Evolutionary conservation across 2,113 vertebrate genomes (phyloP), one percentile per base, ranked within the genome.

Genomic region (Acanthochromis polyacanthus): DNA sequence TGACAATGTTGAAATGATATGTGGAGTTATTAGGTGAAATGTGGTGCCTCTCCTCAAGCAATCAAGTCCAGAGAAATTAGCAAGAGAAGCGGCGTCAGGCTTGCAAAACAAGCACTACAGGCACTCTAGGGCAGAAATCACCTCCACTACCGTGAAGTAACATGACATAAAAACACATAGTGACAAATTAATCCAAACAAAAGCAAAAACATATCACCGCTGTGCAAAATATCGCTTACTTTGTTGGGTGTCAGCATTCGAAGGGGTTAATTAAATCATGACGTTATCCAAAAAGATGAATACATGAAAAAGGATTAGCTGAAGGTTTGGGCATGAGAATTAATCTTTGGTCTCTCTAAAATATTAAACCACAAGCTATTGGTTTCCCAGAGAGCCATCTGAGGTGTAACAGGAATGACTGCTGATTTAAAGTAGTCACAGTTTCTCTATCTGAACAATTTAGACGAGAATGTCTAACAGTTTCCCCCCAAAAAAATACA

Each of bases 121-220:
- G 93, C 94, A 95, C 93, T 93, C 88, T 91, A 92, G 16, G 92
- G 87, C 89, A 58, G 87, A 62, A 82, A 70, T 51, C 62, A 64
- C 59, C 45, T 81, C 25, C 61, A 20, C 8, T 53, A 56, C 59
- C 4, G 10, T 25, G 10, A 45, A 28, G 57, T 43, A 46, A 75
- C 11, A 22, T 10, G 16, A 81, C 55, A 23, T 19, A 2, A 48
- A 72, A 22, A 66, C 6, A 63, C 22, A 70, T 5, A 48, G 28
- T 52, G 32, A 72, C 64, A 50, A 48, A 70, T 38, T 14, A 25
- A 23, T 55, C 3, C 7, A 36, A 55, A 45, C 28, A 62, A 46
- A 72, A 38, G 6, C 50, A 22, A 5, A 58, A 82, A 80, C 52
- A 1, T 40, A 4, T 51, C 50, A 75, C 53, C 23, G 32, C 38